Base-by-base conservation (phyloP, 2,113 vertebrate genomes). In the Podiceps cristatus region DNA sequence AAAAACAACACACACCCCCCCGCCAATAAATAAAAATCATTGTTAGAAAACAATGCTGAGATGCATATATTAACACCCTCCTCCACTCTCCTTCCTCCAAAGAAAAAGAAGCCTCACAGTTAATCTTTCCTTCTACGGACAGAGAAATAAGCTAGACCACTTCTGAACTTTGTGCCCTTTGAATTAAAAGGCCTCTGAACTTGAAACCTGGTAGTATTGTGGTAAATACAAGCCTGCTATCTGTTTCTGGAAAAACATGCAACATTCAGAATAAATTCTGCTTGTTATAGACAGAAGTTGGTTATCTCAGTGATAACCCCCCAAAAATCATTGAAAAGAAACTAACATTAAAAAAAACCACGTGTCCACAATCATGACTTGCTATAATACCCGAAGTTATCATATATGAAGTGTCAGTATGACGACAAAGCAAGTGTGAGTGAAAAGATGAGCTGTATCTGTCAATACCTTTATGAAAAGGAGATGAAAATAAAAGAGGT, bases 71-170 rank as follows among this genome's bases (percentile, higher is more conserved):
- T 75, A 69, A 88, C 6, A 72, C 2, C 7, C 20, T 31, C 15
- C 18, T 11, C 33, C 45, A 7, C 19, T 2, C 0, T n/a, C 12
- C 10, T 1, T 2, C 23, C 11, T 7, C 15, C 8, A 8, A 35
- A 14, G 31, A 33, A 12, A 64, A 56, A 45, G 4, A 37, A 63
- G 23, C n/a, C 28, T 71, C 33, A 47, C n/a, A n/a, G 13, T 53
- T 60, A 74, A 33, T 18, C 5, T 28, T 55, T 47, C 42, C 31
- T 77, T 42, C 17, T 56, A 35, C 13, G 11, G 56, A 44, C 22
- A 85, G 50, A 78, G 22, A 16, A 64, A 28, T 29, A 55, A 44
- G 5, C 11, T 40, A 49, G 13, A 44, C 27, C 16, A 52, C 56
- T 72, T 77, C 15, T 53, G 45, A 82, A 25, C 10, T 91, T 49